Conservation (phyloP, 2,888 invertebrate genomes). For the Caenorhabditis parvicauda region DNA sequence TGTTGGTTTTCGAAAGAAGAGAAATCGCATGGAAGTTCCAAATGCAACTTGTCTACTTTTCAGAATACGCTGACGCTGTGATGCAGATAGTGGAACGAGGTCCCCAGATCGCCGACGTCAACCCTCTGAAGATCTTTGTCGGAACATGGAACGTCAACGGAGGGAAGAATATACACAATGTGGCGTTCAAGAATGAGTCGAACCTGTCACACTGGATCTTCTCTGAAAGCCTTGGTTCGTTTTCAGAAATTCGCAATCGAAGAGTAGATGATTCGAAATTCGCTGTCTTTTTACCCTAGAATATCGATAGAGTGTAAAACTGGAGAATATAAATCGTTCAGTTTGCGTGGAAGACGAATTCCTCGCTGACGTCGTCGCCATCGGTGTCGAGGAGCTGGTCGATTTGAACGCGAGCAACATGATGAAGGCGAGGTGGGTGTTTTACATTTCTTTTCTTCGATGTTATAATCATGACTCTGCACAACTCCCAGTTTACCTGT, state of each 20-base stretch:
- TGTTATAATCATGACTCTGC: not conserved
- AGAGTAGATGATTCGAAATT: no score
- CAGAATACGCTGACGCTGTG: constrained; percentile 56
- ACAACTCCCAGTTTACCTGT: not conserved
- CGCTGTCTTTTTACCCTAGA: no score
- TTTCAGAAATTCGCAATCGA: no score
- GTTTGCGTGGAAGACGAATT: constrained; percentile 33
- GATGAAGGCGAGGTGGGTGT: constrained; percentile 83
- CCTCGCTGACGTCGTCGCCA: constrained; percentile 84
- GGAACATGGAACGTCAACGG: constrained; percentile 98
- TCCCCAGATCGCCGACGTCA: constrained; percentile 39
- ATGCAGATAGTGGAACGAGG: constrained; percentile 47
- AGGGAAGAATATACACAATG: constrained; percentile 93
- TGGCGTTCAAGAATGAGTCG: constrained; percentile 70
- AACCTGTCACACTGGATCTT: constrained; percentile 66
- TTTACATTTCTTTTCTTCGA: not conserved
- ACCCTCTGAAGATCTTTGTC: constrained; percentile 42
- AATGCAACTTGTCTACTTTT: no score
- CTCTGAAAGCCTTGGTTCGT: constrained; percentile 20
- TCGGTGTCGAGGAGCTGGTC: constrained; percentile 98
- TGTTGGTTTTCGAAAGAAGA: not conserved
- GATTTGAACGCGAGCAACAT: constrained; percentile 98
- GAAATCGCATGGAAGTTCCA: not conserved
- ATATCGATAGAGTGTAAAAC: not conserved
- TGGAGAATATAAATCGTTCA: constrained; percentile 41